Evolutionary conservation across 2,113 vertebrate species (phyloP).

Genomic region (Oxyura jamaicensis): DNA sequence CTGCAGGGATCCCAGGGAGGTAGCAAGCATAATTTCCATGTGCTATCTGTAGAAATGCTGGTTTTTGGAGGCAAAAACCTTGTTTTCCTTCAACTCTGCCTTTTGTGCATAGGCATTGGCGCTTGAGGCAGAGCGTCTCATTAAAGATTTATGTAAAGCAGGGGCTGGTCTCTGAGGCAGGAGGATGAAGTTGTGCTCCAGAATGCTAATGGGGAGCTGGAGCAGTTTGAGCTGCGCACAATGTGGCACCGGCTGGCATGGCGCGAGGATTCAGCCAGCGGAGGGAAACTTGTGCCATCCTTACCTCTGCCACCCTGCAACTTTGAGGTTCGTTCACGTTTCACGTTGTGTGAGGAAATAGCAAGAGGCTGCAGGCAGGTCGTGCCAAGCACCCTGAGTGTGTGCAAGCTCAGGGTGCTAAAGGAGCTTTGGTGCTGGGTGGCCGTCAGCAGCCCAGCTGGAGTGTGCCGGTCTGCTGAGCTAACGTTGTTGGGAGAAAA

Average conservation of each 20-base stretch:
- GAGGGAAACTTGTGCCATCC: background rate
- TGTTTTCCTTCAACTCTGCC: constrained; percentile 65
- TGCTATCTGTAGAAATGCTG: constrained; percentile 11
- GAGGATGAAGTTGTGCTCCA: constrained; percentile 44
- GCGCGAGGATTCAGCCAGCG: background rate
- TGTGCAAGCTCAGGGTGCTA: accelerated
- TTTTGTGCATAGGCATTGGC: constrained; percentile 46
- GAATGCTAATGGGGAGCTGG: constrained; percentile 58
- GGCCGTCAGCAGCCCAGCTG: background rate
- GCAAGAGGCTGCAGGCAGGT: background rate
- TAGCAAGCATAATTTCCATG: constrained; percentile 33
- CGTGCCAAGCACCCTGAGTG: background rate
- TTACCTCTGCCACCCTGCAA: background rate
- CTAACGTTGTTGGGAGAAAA: background rate
- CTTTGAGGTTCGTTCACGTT: background rate
- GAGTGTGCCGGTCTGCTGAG: background rate
- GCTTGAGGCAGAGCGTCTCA: constrained; percentile 71
- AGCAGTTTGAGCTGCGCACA: background rate
- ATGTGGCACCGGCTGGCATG: background rate
- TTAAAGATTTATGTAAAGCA: constrained; percentile 77
- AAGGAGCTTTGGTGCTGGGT: background rate
- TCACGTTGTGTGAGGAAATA: background rate
- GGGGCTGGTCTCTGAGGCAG: constrained; percentile 66
- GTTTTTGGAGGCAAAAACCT: constrained; percentile 60
- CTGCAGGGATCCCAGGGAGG: background rate